These are phyloP conservation scores for Spea hammondii DNA, from an alignment of 2,797 vertebrate genomes.

Conservation along the genomic window DNA sequence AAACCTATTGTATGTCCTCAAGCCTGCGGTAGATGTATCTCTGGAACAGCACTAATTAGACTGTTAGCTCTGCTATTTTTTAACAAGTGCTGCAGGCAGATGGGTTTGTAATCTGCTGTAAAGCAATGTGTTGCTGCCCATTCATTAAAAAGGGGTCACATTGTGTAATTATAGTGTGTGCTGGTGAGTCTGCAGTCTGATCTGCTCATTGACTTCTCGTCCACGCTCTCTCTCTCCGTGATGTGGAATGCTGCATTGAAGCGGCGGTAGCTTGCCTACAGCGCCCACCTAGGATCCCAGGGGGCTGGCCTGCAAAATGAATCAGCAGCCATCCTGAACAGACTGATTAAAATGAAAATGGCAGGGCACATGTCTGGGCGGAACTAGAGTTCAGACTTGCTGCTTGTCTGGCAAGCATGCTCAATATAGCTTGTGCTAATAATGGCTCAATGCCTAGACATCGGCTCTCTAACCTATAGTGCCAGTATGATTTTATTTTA, in stretches of 20 bases:
- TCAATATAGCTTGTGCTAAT: slow-evolving; percentile 86
- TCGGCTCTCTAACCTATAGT: slow-evolving; percentile 19
- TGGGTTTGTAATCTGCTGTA: background rate
- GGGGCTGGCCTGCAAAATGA: slow-evolving; percentile 79
- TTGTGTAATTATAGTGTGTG: slow-evolving; percentile 33
- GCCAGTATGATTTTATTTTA: background rate
- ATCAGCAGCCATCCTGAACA: slow-evolving; percentile 79
- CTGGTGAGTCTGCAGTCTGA: slow-evolving; percentile 40
- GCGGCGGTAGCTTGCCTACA: slow-evolving; percentile 67
- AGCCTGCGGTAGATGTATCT: too few relatives aligned
- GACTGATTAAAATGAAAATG: slow-evolving; percentile 80
- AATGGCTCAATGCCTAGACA: slow-evolving; percentile 71
- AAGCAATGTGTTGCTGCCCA: background rate
- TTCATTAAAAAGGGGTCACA: slow-evolving; percentile 25
- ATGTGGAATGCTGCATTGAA: slow-evolving; percentile 65
- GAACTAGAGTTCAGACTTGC: slow-evolving; percentile 70
- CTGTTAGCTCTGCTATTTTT: too few relatives aligned
- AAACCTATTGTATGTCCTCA: too few relatives aligned
- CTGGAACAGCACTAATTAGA: too few relatives aligned
- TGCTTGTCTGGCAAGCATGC: slow-evolving; percentile 81
- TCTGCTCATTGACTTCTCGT: slow-evolving; percentile 54
- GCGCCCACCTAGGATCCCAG: slow-evolving; percentile 73
- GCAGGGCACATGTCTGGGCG: slow-evolving; percentile 80
- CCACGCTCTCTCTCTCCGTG: slow-evolving; percentile 56
- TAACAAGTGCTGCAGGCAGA: too few relatives aligned